phyloP scores from a whole-genome alignment of 2,888 invertebrate genomes.

The Ormyrus labotus region DNA sequence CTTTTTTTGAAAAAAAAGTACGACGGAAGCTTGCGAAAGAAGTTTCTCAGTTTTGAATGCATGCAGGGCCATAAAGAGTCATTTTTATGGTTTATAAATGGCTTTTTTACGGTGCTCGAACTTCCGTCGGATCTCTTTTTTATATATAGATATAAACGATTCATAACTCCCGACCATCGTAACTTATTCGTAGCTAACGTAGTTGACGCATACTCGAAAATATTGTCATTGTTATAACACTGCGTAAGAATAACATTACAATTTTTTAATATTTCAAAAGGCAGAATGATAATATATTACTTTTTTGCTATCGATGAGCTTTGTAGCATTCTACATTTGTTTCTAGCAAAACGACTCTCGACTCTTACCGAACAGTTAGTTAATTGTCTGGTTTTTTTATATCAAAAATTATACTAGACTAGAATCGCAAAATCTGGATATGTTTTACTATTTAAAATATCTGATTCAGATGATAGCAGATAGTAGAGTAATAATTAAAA shows the following conservation, averaged over 20 bases:
- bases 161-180: conserved; percentile 41
- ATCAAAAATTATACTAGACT: no score
- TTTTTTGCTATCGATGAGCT: no score
- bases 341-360: no score
- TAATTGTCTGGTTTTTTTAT: no score
- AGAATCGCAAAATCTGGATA: no score
- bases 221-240: conserved; percentile 40
- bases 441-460: no score
- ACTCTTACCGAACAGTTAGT: no score
- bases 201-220: conserved; percentile 45
- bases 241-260: conserved; percentile 26
- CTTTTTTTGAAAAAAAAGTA: neutral
- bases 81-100: conserved; percentile 29
- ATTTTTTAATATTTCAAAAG: conserved; percentile 9
- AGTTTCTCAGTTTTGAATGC: neutral
- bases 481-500: no score
- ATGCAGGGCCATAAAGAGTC: conserved; percentile 12
- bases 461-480: no score
- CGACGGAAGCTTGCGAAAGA: conserved; percentile 10
- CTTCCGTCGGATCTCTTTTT: conserved; percentile 2
- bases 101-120: neutral
- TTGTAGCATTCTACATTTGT: no score
- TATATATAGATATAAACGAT: conserved; percentile 26
- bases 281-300: neutral
- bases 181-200: conserved; percentile 38